Evolutionary conservation across 2,113 vertebrate species (phyloP), one percentile per base, ranked within the genome.

Genomic region (Gobio gobio): DNA sequence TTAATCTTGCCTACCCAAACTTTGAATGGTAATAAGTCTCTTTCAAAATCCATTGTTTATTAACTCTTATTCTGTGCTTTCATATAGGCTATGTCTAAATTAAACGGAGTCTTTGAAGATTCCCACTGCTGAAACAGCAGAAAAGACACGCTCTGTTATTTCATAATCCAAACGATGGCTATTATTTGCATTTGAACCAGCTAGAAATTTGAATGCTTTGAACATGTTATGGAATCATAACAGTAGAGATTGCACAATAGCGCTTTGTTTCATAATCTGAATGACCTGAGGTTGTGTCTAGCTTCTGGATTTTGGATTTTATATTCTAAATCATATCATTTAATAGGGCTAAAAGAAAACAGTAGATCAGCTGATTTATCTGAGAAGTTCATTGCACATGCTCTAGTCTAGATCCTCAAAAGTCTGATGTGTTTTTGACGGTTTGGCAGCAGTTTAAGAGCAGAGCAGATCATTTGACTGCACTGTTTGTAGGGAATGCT

Each of bases 361-460:
- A 8, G 20, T n/a, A 36, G 75, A 78, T 43, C 54, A 78, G 56
- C 54, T 24, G 33, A 61, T n/a, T 59, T 58, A 22, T 61, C 51
- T 45, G 20, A 45, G 10, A 16, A 43, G 36, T 45, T 24, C 3
- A 61, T 43, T 45, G 12, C 5, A 45, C 12, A 1, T 79, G 40
- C n/a, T n/a, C n/a, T n/a, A n/a, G n/a, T 43, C 1, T 79, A 36
- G 22, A 63, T 61, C 36, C 4, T 24, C 86, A 92, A 88, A 76
- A 85, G 87, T 80, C 87, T 84, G 89, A 79, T 87, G 83, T 82
- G 77, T 77, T 83, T 78, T 74, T 75, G 51, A 82, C 33, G 13
- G 33, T 86, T 76, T 86, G 84, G 68, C 77, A 73, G 75, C 26
- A 26, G 51, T 73, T 68, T 49, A 66, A 43, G 51, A 83, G 74